Percentiles rank a stretch among this genome's conserved stretches.
phyloP scores from a whole-genome alignment of 2,888 invertebrate genomes.

The Phorcus lineatus region DNA sequence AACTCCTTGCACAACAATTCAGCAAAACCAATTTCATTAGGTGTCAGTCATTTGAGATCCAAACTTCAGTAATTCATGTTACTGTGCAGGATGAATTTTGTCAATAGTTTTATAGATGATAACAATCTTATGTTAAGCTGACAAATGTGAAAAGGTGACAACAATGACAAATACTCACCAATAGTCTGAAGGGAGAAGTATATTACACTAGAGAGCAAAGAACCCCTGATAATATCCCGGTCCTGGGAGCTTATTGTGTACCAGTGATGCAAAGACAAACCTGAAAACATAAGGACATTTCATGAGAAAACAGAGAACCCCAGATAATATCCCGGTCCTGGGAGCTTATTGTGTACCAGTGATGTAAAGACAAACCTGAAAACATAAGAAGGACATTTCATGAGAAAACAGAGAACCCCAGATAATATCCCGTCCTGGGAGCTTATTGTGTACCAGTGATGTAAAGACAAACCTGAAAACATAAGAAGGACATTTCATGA shows the following conservation, averaged over 20 bases:
- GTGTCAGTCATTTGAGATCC: no score
- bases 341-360: conserved; percentile 67
- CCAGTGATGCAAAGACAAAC: conserved; percentile 69
- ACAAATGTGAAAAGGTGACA: not conserved
- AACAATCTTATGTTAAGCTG: no score
- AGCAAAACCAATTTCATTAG: no score
- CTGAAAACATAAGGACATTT: conserved; percentile 33
- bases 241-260: conserved; percentile 65
- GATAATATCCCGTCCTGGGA: conserved; percentile 67
- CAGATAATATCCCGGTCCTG: conserved; percentile 68
- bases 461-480: conserved; percentile 60
- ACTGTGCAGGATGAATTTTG: no score
- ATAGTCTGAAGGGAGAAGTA: conserved; percentile 66
- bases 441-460: conserved; percentile 68
- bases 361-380: conserved; percentile 64
- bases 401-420: conserved; percentile 20
- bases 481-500: not conserved
- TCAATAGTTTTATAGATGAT: no score
- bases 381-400: not conserved
- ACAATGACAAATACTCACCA: conserved; percentile 50
- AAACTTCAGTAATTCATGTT: no score
- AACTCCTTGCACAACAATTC: no score
- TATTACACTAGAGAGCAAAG: conserved; percentile 62
- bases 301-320: no score
- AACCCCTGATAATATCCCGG: conserved; percentile 64